Evolutionary conservation across 2,888 invertebrate species (phyloP).

Genomic region (Suillia variegata): DNA sequence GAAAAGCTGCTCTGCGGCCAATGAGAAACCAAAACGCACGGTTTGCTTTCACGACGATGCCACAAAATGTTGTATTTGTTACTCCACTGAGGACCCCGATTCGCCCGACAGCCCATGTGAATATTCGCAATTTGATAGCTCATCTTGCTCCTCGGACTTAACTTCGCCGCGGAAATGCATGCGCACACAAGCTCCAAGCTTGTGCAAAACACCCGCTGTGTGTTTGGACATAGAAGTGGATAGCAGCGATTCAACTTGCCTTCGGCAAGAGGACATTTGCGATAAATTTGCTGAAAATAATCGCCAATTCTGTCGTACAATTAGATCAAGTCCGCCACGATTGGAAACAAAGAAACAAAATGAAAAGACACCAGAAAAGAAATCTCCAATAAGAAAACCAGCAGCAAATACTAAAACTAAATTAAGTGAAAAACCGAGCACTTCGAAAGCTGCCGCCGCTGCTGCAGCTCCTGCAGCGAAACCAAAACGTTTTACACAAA

Average conservation of each 20-base stretch:
- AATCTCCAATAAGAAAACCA: neutral
- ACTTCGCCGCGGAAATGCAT: neutral
- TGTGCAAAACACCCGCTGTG: slow-evolving; percentile 39
- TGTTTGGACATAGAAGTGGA: slow-evolving; percentile 44
- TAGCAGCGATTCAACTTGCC: slow-evolving; percentile 42
- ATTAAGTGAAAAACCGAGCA: too few relatives aligned
- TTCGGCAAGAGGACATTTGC: too few relatives aligned
- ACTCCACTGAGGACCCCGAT: too few relatives aligned
- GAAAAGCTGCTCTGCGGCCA: neutral
- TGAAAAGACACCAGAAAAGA: too few relatives aligned
- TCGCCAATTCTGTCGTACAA: slow-evolving; percentile 35
- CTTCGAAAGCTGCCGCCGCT: slow-evolving; percentile 7
- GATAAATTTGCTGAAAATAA: slow-evolving; percentile 34
- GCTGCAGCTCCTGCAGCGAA: neutral
- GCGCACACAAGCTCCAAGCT: neutral
- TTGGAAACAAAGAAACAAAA: too few relatives aligned
- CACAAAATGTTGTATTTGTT: too few relatives aligned
- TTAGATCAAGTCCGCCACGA: slow-evolving; percentile 20
- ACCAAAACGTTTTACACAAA: slow-evolving; percentile 44
- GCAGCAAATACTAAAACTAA: neutral
- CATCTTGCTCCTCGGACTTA: neutral
- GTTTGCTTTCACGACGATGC: neutral
- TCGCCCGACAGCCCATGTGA: too few relatives aligned
- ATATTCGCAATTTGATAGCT: too few relatives aligned
- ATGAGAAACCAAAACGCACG: neutral